Conservation (phyloP, 2,888 invertebrate species). For the Nymphalis urticae region DNA sequence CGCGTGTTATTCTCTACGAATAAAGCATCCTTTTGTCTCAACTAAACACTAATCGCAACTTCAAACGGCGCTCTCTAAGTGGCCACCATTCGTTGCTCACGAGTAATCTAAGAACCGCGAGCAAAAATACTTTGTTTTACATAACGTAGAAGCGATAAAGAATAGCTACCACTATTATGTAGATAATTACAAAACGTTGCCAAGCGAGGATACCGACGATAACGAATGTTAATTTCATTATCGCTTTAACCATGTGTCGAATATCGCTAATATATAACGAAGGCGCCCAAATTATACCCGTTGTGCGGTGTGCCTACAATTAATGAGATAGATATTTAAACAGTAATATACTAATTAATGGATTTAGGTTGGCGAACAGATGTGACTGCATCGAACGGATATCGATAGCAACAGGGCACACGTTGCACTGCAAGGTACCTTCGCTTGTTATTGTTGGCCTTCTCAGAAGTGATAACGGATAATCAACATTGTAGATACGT, state of each 20-base stretch:
- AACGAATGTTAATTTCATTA: slow-evolving; percentile 22
- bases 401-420: slow-evolving; percentile 25
- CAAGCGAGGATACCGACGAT: slow-evolving; percentile 18
- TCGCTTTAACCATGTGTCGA: slow-evolving; percentile 13
- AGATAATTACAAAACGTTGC: slow-evolving; percentile 11
- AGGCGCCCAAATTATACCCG: neutral
- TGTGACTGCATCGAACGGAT: slow-evolving; percentile 44
- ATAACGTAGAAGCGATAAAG: slow-evolving; percentile 10
- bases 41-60: neutral
- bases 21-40: neutral
- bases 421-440: slow-evolving; percentile 19
- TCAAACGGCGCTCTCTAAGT: neutral
- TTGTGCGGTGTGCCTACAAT: slow-evolving; percentile 30
- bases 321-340: slow-evolving; percentile 9
- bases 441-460: slow-evolving; percentile 42
- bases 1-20: slow-evolving; percentile 1
- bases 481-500: slow-evolving; percentile 9
- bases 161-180: slow-evolving; percentile 2
- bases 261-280: slow-evolving; percentile 11
- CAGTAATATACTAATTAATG: slow-evolving; percentile 42
- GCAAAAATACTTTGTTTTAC: slow-evolving; percentile 11
- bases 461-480: slow-evolving; percentile 37
- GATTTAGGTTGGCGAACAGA: slow-evolving; percentile 45
- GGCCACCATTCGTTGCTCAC: no score
- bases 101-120: neutral